Percentiles rank a stretch among this genome's conserved stretches.
phyloP scores from a whole-genome alignment of 2,888 invertebrate species.

The Trichacis sp. region DNA sequence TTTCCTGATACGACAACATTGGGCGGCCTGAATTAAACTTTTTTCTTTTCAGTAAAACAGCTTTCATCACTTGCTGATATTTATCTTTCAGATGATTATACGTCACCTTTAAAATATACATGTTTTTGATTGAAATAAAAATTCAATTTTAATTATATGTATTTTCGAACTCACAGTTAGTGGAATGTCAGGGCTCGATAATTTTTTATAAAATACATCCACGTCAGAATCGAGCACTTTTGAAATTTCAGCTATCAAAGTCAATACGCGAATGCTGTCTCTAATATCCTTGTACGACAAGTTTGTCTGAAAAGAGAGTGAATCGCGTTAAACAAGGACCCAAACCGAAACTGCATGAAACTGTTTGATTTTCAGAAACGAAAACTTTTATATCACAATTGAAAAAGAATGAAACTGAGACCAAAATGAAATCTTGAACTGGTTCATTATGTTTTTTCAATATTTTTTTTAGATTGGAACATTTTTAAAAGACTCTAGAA shows the following conservation, averaged over 20 bases:
- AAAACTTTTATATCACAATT: too few species aligned
- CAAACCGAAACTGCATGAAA: too few species aligned
- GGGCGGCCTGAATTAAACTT: constrained; percentile 71
- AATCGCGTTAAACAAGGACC: too few species aligned
- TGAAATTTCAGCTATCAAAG: constrained; percentile 75
- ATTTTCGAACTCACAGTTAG: constrained; percentile 55
- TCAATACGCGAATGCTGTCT: constrained; percentile 73
- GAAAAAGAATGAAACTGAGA: too few species aligned
- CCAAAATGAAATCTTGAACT: too few species aligned
- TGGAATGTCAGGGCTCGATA: constrained; percentile 71
- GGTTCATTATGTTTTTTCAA: too few species aligned
- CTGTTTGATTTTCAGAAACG: too few species aligned
- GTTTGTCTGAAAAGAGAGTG: too few species aligned
- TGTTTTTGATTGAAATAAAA: constrained; percentile 9
- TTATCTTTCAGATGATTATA: constrained; percentile 72
- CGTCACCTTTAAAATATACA: constrained; percentile 67
- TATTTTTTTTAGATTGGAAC: too few species aligned
- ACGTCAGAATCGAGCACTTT: constrained; percentile 75
- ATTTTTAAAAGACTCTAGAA: too few species aligned
- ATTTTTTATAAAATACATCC: constrained; percentile 72
- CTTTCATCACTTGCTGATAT: constrained; percentile 71
- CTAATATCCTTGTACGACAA: constrained; percentile 75
- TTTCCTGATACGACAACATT: constrained; percentile 76
- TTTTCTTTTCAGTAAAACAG: constrained; percentile 71
- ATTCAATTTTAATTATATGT: constrained; percentile 9